Percentiles rank a stretch among this genome's conserved stretches.
These are phyloP conservation scores for Chloroclysta siterata DNA, from an alignment of 2,888 invertebrate genomes.

Conservation along the genomic window DNA sequence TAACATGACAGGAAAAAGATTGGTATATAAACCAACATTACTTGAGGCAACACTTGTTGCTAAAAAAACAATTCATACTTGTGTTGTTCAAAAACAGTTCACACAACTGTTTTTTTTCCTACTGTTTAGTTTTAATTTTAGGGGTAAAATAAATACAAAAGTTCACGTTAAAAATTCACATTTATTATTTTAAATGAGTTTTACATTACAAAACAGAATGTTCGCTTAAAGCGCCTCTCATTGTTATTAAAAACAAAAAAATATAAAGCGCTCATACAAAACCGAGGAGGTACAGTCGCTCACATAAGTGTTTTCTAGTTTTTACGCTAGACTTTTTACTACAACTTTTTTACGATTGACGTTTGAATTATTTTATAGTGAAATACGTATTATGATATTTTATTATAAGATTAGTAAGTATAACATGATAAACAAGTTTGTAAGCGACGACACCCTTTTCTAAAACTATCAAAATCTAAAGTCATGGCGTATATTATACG, in stretches of 20 bases:
- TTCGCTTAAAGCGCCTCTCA: constrained; percentile 41
- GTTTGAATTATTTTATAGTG: neutral
- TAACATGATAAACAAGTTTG: constrained; percentile 16
- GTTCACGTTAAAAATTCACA: constrained; percentile 62
- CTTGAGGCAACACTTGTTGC: too few species aligned
- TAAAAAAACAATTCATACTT: too few species aligned
- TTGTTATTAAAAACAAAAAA: constrained; percentile 39
- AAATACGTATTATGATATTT: too few species aligned
- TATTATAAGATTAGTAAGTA: too few species aligned
- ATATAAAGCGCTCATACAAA: constrained; percentile 38
- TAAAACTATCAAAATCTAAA: constrained; percentile 26
- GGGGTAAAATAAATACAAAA: constrained; percentile 35
- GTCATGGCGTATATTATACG: constrained; percentile 15
- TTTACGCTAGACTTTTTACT: neutral
- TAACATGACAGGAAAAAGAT: too few species aligned
- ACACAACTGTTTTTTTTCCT: neutral
- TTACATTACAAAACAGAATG: constrained; percentile 56
- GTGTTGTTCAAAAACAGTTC: too few species aligned
- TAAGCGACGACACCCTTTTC: constrained; percentile 30
- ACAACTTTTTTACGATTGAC: neutral
- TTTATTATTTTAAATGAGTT: constrained; percentile 66
- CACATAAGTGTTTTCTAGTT: constrained; percentile 29
- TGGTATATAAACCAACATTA: too few species aligned
- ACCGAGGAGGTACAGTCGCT: constrained; percentile 38
- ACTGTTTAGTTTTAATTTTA: constrained; percentile 16